Evolutionary conservation across 2,113 vertebrate genomes (phyloP).

Genomic region (Sarotherodon lohbergeri): DNA sequence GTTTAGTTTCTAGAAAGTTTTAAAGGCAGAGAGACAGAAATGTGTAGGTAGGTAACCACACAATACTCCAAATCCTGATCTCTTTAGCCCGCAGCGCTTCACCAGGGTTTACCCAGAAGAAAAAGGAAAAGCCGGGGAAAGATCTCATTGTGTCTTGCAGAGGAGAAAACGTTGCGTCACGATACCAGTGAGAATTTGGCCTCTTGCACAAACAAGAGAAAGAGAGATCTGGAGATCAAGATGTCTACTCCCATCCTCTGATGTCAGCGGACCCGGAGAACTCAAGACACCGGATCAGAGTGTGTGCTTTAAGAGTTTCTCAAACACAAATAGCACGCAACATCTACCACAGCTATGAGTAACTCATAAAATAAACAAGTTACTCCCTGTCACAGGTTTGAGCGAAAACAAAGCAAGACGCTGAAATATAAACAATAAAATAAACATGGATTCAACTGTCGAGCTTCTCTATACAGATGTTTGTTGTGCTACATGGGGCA

Average conservation of each 20-base stretch:
- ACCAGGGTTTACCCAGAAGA: neutral
- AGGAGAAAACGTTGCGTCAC: conserved; percentile 15
- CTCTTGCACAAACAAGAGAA: conserved; percentile 34
- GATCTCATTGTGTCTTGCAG: conserved; percentile 22
- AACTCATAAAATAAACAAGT: neutral
- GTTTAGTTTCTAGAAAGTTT: conserved; percentile 22
- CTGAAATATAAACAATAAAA: neutral
- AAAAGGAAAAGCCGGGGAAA: conserved; percentile 1
- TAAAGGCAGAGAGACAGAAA: neutral
- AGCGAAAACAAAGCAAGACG: neutral
- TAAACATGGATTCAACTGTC: neutral
- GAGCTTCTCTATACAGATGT: neutral
- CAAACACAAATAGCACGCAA: neutral
- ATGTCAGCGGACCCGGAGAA: conserved; percentile 16
- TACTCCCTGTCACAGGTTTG: neutral
- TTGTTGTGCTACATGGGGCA: neutral
- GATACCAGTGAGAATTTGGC: conserved; percentile 6
- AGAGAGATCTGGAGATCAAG: conserved; percentile 34
- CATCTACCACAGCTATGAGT: neutral
- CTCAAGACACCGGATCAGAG: neutral
- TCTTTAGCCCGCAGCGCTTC: neutral
- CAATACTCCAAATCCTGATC: neutral
- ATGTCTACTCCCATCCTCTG: conserved; percentile 37
- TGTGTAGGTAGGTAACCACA: neutral
- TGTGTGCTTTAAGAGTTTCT: neutral